These are phyloP conservation scores for Remorina albescens DNA, from an alignment of 2,797 vertebrate species.

Conservation along the genomic window DNA sequence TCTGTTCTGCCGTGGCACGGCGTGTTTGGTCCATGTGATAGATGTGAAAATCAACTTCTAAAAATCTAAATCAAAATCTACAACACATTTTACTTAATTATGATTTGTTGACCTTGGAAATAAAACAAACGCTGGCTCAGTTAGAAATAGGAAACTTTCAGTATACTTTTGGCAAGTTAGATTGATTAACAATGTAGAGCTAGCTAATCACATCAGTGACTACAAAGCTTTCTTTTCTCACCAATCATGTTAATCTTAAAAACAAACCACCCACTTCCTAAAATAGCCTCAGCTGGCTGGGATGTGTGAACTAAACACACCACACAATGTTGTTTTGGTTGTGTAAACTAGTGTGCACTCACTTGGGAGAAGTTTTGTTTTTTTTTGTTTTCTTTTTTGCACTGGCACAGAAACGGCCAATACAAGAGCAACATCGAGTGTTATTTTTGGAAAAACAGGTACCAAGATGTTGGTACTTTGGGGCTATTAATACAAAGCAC, in stretches of 20 bases:
- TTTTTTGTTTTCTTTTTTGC: no score
- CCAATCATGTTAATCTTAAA: no score
- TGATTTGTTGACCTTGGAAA: not conserved
- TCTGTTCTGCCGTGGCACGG: constrained; percentile 3
- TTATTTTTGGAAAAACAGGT: not conserved
- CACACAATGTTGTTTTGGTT: constrained; percentile 14
- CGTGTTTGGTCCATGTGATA: not conserved
- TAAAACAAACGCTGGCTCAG: not conserved
- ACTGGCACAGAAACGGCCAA: not conserved
- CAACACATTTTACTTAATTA: not conserved
- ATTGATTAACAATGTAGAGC: not conserved
- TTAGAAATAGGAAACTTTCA: not conserved
- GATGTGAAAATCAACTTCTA: constrained; percentile 7
- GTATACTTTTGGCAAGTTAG: not conserved
- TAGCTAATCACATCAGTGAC: not conserved
- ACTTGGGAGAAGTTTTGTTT: not conserved
- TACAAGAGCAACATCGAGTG: not conserved
- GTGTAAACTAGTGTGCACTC: not conserved
- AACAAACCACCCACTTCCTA: not conserved
- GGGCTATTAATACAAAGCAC: not conserved
- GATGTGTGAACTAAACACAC: constrained; percentile 5
- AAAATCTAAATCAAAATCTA: no score
- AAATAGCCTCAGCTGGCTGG: constrained; percentile 11
- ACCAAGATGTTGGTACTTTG: not conserved
- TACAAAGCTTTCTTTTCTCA: no score